Evolutionary conservation across 37 sponge, comb jelly and placozoan species (phyloP).

Genomic region (Aplysina aerophoba): DNA sequence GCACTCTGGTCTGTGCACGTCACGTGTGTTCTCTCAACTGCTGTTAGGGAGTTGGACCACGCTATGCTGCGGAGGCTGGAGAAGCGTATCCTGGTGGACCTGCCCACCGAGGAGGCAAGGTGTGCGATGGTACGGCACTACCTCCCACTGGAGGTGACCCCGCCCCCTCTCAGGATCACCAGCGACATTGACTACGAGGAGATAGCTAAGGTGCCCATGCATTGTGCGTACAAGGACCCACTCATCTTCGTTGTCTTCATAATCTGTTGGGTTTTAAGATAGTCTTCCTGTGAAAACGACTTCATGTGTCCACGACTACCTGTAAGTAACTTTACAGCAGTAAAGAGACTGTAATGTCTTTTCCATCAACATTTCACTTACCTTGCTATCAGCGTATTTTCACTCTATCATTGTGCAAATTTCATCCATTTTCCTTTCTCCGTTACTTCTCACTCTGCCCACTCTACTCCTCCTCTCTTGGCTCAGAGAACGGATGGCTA

Average conservation of each 20-base stretch:
- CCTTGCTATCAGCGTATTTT: no score
- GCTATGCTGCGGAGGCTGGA: constrained; percentile 97
- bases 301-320: no score
- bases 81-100: constrained; percentile 96
- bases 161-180: constrained; percentile 63
- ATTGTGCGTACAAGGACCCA: constrained; percentile 32
- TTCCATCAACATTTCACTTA: no score
- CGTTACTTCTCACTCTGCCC: not conserved
- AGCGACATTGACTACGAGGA: constrained; percentile 83
- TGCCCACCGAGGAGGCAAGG: constrained; percentile 84
- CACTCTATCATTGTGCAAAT: not conserved
- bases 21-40: not conserved
- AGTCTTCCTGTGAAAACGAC: no score
- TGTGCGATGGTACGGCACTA: constrained; percentile 87
- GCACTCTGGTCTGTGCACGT: not conserved
- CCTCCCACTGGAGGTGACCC: constrained; percentile 77
- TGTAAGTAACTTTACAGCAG: no score
- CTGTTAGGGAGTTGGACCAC: constrained; percentile 91
- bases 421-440: not conserved
- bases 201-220: constrained; percentile 69
- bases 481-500: constrained; percentile 91
- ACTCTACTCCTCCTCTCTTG: not conserved
- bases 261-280: no score
- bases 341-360: no score
- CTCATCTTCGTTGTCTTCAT: no score